Evolutionary conservation across 2,888 invertebrate genomes (phyloP).

Genomic region (Acanthosepion esculentum): DNA sequence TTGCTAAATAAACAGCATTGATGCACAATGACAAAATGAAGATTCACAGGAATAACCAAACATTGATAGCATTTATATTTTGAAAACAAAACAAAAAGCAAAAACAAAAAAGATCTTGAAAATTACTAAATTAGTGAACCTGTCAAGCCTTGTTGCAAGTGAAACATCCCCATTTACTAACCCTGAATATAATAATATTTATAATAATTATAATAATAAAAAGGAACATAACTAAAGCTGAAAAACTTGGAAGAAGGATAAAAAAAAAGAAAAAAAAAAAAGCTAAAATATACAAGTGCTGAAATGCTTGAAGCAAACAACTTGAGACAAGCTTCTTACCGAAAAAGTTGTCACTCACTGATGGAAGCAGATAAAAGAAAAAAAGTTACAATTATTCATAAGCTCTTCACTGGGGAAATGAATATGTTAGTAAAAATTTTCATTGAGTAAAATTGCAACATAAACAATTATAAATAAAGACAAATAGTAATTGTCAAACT

Average conservation of each 20-base stretch:
- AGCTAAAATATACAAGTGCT: conserved; percentile 39
- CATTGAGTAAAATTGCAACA: neutral
- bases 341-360: conserved; percentile 99
- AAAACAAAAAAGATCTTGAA: neutral
- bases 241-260: neutral
- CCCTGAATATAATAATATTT: neutral
- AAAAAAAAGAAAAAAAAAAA: neutral
- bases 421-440: neutral
- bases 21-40: neutral
- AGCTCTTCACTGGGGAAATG: neutral
- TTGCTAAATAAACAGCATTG: neutral
- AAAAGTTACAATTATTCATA: conserved; percentile 42
- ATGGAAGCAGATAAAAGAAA: conserved; percentile 44
- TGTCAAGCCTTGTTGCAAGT: conserved; percentile 44
- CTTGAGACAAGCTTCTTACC: conserved; percentile 83
- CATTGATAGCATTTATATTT: neutral
- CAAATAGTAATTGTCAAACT: neutral
- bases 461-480: neutral
- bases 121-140: neutral
- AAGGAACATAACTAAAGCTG: neutral
- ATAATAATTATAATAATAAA: neutral
- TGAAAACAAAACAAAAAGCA: neutral
- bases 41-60: neutral
- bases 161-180: neutral
- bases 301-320: conserved; percentile 54